These are phyloP conservation scores for Myathropa florea DNA, from an alignment of 2,888 invertebrate species.

Conservation along the genomic window DNA sequence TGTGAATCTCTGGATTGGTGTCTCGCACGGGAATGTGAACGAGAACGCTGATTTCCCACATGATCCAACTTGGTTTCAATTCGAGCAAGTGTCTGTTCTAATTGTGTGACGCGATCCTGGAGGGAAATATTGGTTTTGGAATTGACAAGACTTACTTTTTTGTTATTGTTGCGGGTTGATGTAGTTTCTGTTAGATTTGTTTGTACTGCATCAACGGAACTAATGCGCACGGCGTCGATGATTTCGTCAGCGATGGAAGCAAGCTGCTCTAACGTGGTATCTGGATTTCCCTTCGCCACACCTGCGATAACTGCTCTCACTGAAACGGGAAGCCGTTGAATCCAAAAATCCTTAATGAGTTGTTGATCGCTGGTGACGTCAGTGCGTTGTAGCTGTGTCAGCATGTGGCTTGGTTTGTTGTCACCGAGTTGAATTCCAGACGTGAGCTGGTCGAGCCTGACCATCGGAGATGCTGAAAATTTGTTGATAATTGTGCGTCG, in stretches of 20 bases:
- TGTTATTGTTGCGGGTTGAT: background rate
- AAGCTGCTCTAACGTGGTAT: slow-evolving; percentile 18
- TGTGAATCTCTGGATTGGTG: background rate
- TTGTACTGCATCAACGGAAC: no score
- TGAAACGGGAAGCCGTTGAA: background rate
- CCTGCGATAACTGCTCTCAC: background rate
- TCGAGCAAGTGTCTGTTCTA: background rate
- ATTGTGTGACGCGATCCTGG: background rate
- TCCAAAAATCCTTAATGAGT: slow-evolving; percentile 12
- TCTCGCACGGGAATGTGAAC: slow-evolving; percentile 3
- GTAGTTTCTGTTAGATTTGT: no score
- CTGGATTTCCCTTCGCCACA: slow-evolving; percentile 18
- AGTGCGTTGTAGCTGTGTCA: slow-evolving; percentile 12
- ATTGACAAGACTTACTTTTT: background rate
- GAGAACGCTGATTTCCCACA: background rate
- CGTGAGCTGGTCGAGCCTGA: slow-evolving; percentile 19
- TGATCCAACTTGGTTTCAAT: slow-evolving; percentile 5
- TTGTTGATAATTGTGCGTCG: background rate
- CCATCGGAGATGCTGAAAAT: slow-evolving; percentile 11
- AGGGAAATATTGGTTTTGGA: background rate
- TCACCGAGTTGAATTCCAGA: slow-evolving; percentile 6
- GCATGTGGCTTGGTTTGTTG: no score
- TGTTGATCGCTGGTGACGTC: slow-evolving; percentile 16
- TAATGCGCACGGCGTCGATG: background rate
- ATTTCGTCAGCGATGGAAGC: slow-evolving; percentile 31